These are phyloP conservation scores for Anastrepha ludens DNA, from an alignment of 1,140 invertebrate species.

Conservation along the genomic window DNA sequence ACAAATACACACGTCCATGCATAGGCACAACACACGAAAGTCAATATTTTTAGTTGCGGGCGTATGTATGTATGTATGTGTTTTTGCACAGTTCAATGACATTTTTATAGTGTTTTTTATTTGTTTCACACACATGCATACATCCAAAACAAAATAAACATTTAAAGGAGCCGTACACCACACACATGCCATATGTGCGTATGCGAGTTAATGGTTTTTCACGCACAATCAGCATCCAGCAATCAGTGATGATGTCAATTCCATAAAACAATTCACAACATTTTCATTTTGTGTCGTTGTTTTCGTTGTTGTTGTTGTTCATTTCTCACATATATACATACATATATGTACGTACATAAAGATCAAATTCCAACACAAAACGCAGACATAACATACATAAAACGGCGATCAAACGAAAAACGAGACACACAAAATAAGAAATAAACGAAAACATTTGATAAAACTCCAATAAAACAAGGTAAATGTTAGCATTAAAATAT, in stretches of 20 bases:
- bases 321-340: too few species aligned
- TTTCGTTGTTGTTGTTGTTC: background rate
- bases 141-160: background rate
- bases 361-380: background rate
- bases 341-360: background rate
- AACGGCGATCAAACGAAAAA: background rate
- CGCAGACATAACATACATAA: background rate
- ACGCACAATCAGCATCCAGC: background rate
- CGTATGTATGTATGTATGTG: too few species aligned
- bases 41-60: too few species aligned
- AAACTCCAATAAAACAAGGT: background rate
- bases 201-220: background rate
- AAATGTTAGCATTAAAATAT: background rate
- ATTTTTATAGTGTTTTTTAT: background rate
- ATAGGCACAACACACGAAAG: background rate
- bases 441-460: background rate
- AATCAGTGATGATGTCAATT: too few species aligned
- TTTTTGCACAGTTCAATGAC: conserved; percentile 22
- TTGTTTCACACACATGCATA: background rate
- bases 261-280: too few species aligned
- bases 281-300: background rate
- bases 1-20: background rate
- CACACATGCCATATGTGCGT: too few species aligned
- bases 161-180: background rate
- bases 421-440: background rate